Percentiles rank a stretch among this genome's conserved stretches.
Evolutionary conservation across 2,888 invertebrate species (phyloP).

Genomic region (Labia minor): DNA sequence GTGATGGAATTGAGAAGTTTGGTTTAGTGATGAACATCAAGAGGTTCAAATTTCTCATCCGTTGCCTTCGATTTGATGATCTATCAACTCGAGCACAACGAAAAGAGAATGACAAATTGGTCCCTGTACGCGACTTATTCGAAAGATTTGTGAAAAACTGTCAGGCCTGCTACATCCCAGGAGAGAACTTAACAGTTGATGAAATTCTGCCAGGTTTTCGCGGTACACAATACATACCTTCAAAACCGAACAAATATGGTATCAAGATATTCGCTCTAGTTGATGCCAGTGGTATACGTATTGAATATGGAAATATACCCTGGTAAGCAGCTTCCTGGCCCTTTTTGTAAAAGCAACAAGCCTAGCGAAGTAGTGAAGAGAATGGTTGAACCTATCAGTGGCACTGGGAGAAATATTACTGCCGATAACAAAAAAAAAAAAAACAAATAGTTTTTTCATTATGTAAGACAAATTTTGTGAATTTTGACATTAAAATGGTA

Average conservation of each 20-base stretch:
- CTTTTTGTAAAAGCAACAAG: slow-evolving; percentile 25
- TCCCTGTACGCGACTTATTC: slow-evolving; percentile 30
- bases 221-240: slow-evolving; percentile 31
- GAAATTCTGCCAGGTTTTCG: slow-evolving; percentile 26
- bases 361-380: slow-evolving; percentile 25
- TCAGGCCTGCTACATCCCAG: slow-evolving; percentile 27
- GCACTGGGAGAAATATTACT: slow-evolving; percentile 25
- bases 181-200: slow-evolving; percentile 28
- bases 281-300: slow-evolving; percentile 25
- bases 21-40: slow-evolving; percentile 29
- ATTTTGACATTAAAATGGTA: no score
- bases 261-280: slow-evolving; percentile 29
- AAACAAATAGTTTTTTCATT: no score
- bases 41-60: slow-evolving; percentile 27
- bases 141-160: slow-evolving; percentile 31
- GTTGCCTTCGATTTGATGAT: slow-evolving; percentile 16
- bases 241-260: slow-evolving; percentile 30
- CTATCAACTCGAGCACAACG: slow-evolving; percentile 23
- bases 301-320: slow-evolving; percentile 27
- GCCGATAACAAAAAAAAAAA: no score
- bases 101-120: slow-evolving; percentile 27
- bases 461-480: no score
- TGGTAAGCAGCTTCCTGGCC: slow-evolving; percentile 26
- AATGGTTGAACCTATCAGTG: slow-evolving; percentile 24
- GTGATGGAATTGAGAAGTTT: slow-evolving; percentile 30